Evolutionary conservation across 2,888 invertebrate genomes (phyloP).

Genomic region (Cylindroiulus punctatus): DNA sequence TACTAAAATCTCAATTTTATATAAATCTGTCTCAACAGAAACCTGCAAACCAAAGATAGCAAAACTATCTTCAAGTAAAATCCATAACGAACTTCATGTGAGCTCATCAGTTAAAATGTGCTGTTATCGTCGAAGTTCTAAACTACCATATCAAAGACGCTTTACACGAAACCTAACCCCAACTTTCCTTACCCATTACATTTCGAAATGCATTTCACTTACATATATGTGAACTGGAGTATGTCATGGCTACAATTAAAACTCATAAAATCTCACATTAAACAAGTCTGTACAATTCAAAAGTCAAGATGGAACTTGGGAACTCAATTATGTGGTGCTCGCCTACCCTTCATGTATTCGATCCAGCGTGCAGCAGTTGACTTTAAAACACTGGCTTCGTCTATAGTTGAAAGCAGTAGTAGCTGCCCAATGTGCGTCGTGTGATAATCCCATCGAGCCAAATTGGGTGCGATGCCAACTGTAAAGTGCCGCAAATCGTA

Average conservation of each 20-base stretch:
- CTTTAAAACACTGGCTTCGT: conserved; percentile 76
- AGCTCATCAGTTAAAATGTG: not conserved
- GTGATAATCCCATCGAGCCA: conserved; percentile 99
- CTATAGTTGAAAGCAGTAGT: conserved; percentile 82
- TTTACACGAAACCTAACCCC: not conserved
- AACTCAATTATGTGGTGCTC: conserved; percentile 88
- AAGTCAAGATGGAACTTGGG: not conserved
- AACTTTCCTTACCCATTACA: not conserved
- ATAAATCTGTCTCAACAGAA: not conserved
- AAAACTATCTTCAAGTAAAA: not conserved
- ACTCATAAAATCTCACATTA: not conserved
- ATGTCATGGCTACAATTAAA: not conserved
- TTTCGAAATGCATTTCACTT: not conserved
- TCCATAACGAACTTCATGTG: not conserved
- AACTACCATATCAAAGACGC: not conserved
- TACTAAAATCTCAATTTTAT: not conserved
- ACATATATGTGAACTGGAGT: not conserved
- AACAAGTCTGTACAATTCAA: not conserved
- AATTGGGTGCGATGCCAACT: conserved; percentile 86
- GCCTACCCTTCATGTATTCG: conserved; percentile 93
- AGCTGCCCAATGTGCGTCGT: conserved; percentile 96
- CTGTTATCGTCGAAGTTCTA: too few relatives aligned
- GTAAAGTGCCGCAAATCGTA: conserved; percentile 96
- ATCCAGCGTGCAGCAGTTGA: conserved; percentile 92
- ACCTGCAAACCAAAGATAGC: not conserved